These are phyloP conservation scores for Strigops habroptila DNA, from an alignment of 2,113 vertebrate species.

Conservation along the genomic window DNA sequence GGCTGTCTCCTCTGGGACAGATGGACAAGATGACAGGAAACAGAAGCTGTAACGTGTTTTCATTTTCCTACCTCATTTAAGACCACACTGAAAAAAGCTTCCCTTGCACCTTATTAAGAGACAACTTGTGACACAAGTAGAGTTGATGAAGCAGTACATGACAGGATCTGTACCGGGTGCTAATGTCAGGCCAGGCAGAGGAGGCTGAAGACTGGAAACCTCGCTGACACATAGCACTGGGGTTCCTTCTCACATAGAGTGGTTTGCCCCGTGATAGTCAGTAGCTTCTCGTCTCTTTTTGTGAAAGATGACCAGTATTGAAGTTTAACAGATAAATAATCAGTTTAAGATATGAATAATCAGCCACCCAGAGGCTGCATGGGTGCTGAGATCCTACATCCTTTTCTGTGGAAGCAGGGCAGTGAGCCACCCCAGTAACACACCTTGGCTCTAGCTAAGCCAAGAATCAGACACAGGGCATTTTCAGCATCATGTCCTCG, in stretches of 20 bases:
- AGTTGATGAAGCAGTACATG: rapidly evolving
- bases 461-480: neutral
- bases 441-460: neutral
- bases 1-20: neutral
- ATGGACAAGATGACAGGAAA: neutral
- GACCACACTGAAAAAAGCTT: neutral
- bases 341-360: neutral
- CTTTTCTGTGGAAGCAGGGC: neutral
- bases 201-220: neutral
- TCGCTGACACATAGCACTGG: rapidly evolving
- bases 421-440: neutral
- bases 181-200: neutral
- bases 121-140: neutral
- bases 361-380: neutral
- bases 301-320: neutral
- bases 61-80: neutral
- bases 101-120: neutral
- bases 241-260: neutral
- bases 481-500: neutral
- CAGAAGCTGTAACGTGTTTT: neutral
- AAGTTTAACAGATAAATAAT: neutral
- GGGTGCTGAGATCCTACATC: neutral
- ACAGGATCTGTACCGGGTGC: rapidly evolving
- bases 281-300: neutral
- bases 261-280: neutral